Conservation (phyloP, 30 jellyfish, hydroid and myxozoan genomes). For the Catostylus mosaicus region DNA sequence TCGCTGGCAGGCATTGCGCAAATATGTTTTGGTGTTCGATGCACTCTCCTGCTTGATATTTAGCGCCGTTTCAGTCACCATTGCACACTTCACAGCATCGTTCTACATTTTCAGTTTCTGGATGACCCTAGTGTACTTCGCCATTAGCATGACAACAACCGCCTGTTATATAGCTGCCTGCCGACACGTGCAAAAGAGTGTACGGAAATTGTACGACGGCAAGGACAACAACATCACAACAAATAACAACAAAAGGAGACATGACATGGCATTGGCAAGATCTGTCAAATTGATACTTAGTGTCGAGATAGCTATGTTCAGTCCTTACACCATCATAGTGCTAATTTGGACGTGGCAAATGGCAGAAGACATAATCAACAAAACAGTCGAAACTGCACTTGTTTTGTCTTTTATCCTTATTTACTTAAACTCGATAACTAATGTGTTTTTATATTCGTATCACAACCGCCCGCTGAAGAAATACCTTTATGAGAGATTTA, state of each 20-base stretch:
- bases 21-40: slow-evolving; percentile 20
- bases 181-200: slow-evolving; percentile 47
- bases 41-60: background rate
- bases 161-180: slow-evolving; percentile 3
- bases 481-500: background rate
- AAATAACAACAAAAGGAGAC: background rate
- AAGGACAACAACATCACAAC: slow-evolving; percentile 9
- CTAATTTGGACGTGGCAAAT: slow-evolving; percentile 38
- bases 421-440: slow-evolving; percentile 13
- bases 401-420: slow-evolving; percentile 36
- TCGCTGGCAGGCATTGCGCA: slow-evolving; percentile 40
- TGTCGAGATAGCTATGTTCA: background rate
- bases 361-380: background rate
- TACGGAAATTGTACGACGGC: slow-evolving; percentile 2
- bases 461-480: slow-evolving; percentile 37
- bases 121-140: background rate
- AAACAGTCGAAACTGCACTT: background rate
- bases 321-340: slow-evolving; percentile 18
- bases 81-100: slow-evolving; percentile 16
- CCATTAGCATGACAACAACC: background rate
- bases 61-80: slow-evolving; percentile 7
- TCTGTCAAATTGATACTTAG: slow-evolving; percentile 17
- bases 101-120: slow-evolving; percentile 50
- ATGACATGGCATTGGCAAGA: slow-evolving; percentile 41
- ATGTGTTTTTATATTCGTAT: slow-evolving; percentile 48